Evolutionary conservation across 2,888 invertebrate species (phyloP), one percentile per base, ranked within the genome.

Genomic region (Mycogona germanica): DNA sequence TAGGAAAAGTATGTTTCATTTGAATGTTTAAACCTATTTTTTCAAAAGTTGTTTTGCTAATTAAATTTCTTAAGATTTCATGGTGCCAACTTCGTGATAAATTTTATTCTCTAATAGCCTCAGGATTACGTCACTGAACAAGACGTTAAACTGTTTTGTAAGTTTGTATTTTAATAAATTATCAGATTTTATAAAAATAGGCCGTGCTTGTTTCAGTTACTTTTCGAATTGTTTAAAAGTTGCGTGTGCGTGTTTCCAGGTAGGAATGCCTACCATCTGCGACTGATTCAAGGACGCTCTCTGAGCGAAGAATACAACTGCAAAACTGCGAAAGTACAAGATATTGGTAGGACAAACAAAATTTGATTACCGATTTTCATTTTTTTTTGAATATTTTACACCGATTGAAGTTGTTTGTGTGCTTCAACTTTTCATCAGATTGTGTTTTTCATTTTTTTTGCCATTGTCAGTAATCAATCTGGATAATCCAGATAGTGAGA

Each of bases 71-170:
- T n/a, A n/a, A n/a, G n/a, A n/a, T n/a, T n/a, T n/a, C n/a, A n/a
- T n/a, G n/a, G n/a, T 6, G 2, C 17, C 6, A 19, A 38, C 19
- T 6, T 38, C 17, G 38, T 38, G 4, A 6, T 38, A 19, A 38
- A 38, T 19, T 38, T 38, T 7, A 38, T n/a, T 42, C 37, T 55
- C 53, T 56, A 53, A 45, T 53, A 82, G 68, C 78, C 86, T 1
- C 77, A 77, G 52, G 82, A 82, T 61, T 72, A 71, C 14, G 83
- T 92, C 57, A 78, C 79, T 51, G 91, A 93, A 68, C 58, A 63
- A 74, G 85, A 87, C 62, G 84, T 89, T 0, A 86, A 84, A 68
- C 68, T 86, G 51, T 87, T 93, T 66, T 95, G 95, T 69, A 65
- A 68, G 67, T 66, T 48, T 35, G 17, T 30, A 47, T 21, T 9